phyloP scores from a whole-genome alignment of 2,113 vertebrate species.

The Meles meles region DNA sequence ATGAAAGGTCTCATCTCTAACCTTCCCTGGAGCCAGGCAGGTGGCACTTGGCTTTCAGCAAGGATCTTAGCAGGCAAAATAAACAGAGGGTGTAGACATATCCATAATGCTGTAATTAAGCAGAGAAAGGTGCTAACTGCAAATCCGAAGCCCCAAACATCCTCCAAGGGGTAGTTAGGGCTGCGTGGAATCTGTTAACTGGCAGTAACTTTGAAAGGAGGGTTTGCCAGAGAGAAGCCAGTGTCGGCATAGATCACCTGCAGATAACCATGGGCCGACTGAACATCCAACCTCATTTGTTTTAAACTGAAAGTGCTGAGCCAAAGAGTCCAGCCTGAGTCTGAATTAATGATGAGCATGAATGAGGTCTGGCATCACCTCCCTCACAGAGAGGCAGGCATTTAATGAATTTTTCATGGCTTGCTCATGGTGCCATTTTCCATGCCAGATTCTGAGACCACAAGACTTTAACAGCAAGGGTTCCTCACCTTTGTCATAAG shows the following conservation, averaged over 20 bases:
- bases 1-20: neutral
- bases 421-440: neutral
- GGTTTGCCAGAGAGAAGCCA: constrained; percentile 36
- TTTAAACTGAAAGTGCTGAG: constrained; percentile 33
- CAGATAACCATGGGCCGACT: neutral
- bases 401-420: constrained; percentile 51
- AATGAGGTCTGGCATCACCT: constrained; percentile 11
- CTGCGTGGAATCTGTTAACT: constrained; percentile 37
- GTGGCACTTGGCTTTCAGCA: constrained; percentile 35
- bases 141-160: constrained; percentile 10
- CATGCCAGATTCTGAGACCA: neutral
- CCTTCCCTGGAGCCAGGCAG: constrained; percentile 37
- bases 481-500: neutral
- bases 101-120: constrained; percentile 41
- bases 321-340: constrained; percentile 47
- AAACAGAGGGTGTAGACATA: neutral
- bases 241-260: constrained; percentile 31
- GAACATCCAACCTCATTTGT: neutral
- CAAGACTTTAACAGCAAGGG: neutral
- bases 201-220: constrained; percentile 33
- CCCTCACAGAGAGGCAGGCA: neutral
- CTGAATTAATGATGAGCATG: constrained; percentile 56
- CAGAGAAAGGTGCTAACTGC: constrained; percentile 56
- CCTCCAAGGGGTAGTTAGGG: constrained; percentile 47
- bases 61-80: constrained; percentile 39